Base-by-base conservation (phyloP, 2,888 invertebrate genomes). In the Herminia tarsipennalis region DNA sequence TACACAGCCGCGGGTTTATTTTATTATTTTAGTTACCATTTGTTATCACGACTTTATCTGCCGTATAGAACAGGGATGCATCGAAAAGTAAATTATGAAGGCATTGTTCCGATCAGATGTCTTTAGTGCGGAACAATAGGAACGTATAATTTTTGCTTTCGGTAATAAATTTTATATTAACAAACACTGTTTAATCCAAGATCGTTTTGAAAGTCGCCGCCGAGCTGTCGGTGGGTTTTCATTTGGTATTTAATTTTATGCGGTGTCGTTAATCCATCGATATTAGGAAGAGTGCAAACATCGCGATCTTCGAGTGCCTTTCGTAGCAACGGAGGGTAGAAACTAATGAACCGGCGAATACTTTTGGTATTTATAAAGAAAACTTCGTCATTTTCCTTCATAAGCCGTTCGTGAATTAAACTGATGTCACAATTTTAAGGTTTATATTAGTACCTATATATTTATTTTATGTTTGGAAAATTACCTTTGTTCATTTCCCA, bases 21-120 rank as follows among this genome's bases (percentile, higher is more conserved):
- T 88, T 90, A 87, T 90, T 90, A 88, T 89, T 89, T 90, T 88
- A 89, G 88, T 90, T 87, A 88, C 87, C 88, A 89, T 90, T 89
- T 86, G 88, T 91, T 91, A 89, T 91, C 89, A 91, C 88, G 90
- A 89, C 85, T 90, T 88, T 89, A 90, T 90, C 90, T 88, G 79
- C 73, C 73, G 82, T 85, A 60, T 58, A 84, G 86, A 79, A 83
- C 79, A 81, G 80, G 80, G 85, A 83, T 83, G 84, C 79, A 81
- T 88, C 86, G 86, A 84, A 88, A 87, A 83, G 81, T 89, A 90
- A 90, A 87, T 90, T 90, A 90, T 89, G 88, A 83, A 80, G 70
- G 89, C 71, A 89, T 90, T 89, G 90, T 90, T 88, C 76, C 67
- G 78, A 76, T 86, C 81, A 80, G 73, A 85, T 86, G 81, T 82